Evolutionary conservation across 2,113 vertebrate species (phyloP).

Genomic region (Mustelus asterias): DNA sequence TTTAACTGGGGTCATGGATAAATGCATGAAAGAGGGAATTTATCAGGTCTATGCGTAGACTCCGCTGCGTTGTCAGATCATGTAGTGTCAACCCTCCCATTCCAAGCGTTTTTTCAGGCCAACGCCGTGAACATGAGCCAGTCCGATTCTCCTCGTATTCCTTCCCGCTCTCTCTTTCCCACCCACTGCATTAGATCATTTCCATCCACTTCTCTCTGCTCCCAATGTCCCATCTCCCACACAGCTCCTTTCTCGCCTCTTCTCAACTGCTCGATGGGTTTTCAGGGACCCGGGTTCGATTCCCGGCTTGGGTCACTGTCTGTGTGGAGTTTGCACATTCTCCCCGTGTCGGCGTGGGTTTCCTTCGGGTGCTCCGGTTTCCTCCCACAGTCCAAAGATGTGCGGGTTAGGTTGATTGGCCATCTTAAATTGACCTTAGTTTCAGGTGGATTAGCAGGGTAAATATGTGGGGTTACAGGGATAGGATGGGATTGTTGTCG

Average conservation of each 20-base stretch:
- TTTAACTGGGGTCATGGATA: neutral
- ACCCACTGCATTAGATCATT: neutral
- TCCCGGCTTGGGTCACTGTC: too few species aligned
- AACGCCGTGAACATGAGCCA: neutral
- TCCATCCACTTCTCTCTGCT: neutral
- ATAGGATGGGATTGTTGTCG: too few species aligned
- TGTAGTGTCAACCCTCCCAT: neutral
- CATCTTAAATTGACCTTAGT: too few species aligned
- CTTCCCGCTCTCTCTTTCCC: neutral
- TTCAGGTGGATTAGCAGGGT: too few species aligned
- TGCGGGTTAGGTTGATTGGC: too few species aligned
- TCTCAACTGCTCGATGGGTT: neutral
- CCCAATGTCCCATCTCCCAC: too few species aligned
- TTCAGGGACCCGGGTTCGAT: too few species aligned
- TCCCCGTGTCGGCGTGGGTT: too few species aligned
- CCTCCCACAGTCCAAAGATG: too few species aligned
- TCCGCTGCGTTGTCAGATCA: neutral
- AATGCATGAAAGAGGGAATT: neutral
- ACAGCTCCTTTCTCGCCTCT: neutral
- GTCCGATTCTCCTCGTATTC: neutral
- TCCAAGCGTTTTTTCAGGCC: neutral
- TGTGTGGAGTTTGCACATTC: too few species aligned
- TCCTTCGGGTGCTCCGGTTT: too few species aligned
- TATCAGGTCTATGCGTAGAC: neutral
- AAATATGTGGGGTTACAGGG: too few species aligned